Evolutionary conservation across 2,888 invertebrate genomes (phyloP), one percentile per base, ranked within the genome.

Genomic region (Machimus rusticus): DNA sequence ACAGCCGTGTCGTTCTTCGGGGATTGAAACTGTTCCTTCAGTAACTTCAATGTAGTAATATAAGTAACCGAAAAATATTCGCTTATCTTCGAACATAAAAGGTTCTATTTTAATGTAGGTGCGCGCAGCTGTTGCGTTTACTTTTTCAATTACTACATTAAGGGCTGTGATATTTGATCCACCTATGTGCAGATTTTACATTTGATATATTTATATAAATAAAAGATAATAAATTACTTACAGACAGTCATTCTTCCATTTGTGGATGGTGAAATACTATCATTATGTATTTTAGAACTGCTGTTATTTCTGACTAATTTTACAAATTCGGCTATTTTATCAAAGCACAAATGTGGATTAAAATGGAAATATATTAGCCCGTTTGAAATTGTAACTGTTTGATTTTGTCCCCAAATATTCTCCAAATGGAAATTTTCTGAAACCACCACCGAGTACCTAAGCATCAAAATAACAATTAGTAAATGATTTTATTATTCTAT

Each of bases 1-100:
- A 92, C 98, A 99, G 34, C 98, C 98, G 92, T 99, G 98, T 87
- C 98, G 94, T 74, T 97, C 97, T 90, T 97, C 98, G 92, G 96
- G 98, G 89, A 97, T 94, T 0, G 97, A 96, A 84, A 98, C 95
- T 91, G 98, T 97, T 87, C 93, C 92, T 78, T 94, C 91, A 0
- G 95, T 95, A 19, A 97, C 95, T 92, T 97, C 96, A 92, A 95
- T 96, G 90, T 95, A 97, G 92, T 96, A 97, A 77, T 98, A 95
- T 9, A 97, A 96, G 93, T 99, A 99, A 66, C 98, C 97, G n/a
- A 99, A 94, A 84, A 99, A 93, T 85, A 96, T 95, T 81, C 97
- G 94, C 55, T 95, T 93, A 92, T 97, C 96, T 43, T 95, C 94
- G 85, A 94, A 93, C 84, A 94, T 93, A 91, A 96, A 95, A 86